Evolutionary conservation across 2,888 invertebrate species (phyloP), one percentile per base, ranked within the genome.

Genomic region (Drosophila suboccidentalis): DNA sequence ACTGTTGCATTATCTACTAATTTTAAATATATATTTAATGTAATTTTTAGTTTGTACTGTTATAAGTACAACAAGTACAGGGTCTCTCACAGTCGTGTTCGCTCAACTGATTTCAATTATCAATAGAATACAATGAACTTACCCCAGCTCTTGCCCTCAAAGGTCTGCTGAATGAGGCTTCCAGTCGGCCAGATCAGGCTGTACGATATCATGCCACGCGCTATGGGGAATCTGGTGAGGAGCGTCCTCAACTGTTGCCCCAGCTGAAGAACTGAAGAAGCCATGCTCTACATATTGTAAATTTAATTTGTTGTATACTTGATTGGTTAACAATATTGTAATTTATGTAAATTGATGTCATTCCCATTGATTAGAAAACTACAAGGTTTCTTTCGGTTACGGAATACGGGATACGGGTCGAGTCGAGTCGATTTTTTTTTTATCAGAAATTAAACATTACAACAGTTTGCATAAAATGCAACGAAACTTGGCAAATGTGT

Each of bases 151-250:
- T 94, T 95, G 53, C 95, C 95, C 87, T 95, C 94, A 74, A 95
- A 94, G 10, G 94, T 94, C 93, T 96, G 96, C 91, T 96, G 96
- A 85, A 95, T 94, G 50, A 96, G 91, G 92, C 95, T 95, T 72
- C 96, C 96, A 11, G 94, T 93, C 39, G 96, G 96, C 96, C 96
- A 96, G 80, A 96, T 95, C 36, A 95, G 90, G 66, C 95, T 94
- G 89, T 96, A 96, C 0, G 96, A 94, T 62, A 95, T 93, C 95
- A 96, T 96, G 72, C 96, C 96, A 13, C 92, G 90, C 26, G 91
- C 73, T 83, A 93, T 77, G 73, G 93, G 93, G 87, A 93, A 92
- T 51, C 90, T 90, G 50, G 79, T 89, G 11, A 87, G 55, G 53
- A 92, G 68, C 57, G 78, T 72, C 90, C 90, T 92, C 10, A 91